Evolutionary conservation across 1,140 invertebrate species (phyloP).

Genomic region (Eumaeus atala): DNA sequence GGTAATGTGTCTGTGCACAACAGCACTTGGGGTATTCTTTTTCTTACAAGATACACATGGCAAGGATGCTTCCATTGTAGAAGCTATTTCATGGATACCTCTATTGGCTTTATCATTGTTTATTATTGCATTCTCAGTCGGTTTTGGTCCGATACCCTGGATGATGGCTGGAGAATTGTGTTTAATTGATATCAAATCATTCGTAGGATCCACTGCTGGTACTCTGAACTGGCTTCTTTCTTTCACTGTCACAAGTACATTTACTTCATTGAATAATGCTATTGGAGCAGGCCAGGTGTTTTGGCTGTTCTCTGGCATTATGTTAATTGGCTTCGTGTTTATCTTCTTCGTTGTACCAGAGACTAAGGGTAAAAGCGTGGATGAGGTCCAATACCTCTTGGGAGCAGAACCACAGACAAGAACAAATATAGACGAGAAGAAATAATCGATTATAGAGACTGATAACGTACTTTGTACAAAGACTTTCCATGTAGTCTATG

Average conservation of each 20-base stretch:
- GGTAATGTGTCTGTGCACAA: constrained; percentile 78
- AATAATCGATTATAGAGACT: constrained; percentile 51
- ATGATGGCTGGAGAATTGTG: constrained; percentile 85
- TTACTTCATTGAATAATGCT: constrained; percentile 74
- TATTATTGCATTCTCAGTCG: constrained; percentile 85
- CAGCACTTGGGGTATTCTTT: constrained; percentile 79
- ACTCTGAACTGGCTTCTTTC: constrained; percentile 86
- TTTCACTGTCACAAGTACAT: constrained; percentile 88
- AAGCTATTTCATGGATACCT: constrained; percentile 81
- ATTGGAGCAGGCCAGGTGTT: constrained; percentile 81
- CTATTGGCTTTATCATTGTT: constrained; percentile 82
- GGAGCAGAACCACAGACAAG: constrained; percentile 42
- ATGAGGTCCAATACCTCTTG: constrained; percentile 85
- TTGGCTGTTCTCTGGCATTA: constrained; percentile 86
- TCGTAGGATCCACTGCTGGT: constrained; percentile 82
- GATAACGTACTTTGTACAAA: constrained; percentile 49
- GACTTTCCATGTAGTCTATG: constrained; percentile 36
- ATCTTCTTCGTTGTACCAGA: constrained; percentile 89
- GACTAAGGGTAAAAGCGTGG: constrained; percentile 91
- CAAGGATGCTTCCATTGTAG: constrained; percentile 60
- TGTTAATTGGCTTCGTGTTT: constrained; percentile 81
- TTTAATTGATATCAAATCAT: constrained; percentile 83
- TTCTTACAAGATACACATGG: constrained; percentile 73
- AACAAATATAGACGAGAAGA: constrained; percentile 43
- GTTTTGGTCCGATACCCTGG: constrained; percentile 87